Evolutionary conservation across 2,888 invertebrate species (phyloP), one percentile per base, ranked within the genome.

Genomic region (Acheta domesticus): DNA sequence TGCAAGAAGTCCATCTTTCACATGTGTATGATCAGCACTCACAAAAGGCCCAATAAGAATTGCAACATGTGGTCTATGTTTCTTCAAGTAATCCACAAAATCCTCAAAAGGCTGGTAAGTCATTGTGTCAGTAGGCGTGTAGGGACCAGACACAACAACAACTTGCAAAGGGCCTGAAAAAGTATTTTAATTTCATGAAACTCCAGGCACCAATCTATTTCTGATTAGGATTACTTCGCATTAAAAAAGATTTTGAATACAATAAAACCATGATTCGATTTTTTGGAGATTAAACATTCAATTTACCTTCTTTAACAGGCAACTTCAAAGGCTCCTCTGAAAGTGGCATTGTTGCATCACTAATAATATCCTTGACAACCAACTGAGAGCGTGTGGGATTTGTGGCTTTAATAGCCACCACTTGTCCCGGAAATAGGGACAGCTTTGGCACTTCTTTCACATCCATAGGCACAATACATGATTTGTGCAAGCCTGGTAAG

Each of bases 21-120:
- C 88, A 80, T 90, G 88, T 19, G 89, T 87, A 86, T 94, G 93
- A 36, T 90, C 90, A 14, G 89, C 88, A 84, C 96, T 96, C 79
- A 97, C 86, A 85, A 97, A 95, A 0, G 97, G 97, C 0, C 98
- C 97, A 16, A 93, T 90, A 84, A 98, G 87, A 82, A 98, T 90
- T 74, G 94, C 89, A 23, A 96, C 87, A 86, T 97, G 93, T 0
- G 97, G 97, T 83, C 90, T 89, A 82, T 92, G 89, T 19, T 91
- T 88, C 80, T 87, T 87, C 0, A 96, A 90, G 84, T 92, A 91
- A 20, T 89, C 85, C 14, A 96, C 87, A 36, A 97, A 88, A 84
- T 96, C 95, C 83, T 92, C 91, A 73, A 97, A 87, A 0, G 96
- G 96, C 84, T 96, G 93, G 85, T 94, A 97, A 0, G 90, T 87